Evolutionary conservation across 2,797 vertebrate species (phyloP), one percentile per base, ranked within the genome.

Genomic region (Halcyon chelicuti): DNA sequence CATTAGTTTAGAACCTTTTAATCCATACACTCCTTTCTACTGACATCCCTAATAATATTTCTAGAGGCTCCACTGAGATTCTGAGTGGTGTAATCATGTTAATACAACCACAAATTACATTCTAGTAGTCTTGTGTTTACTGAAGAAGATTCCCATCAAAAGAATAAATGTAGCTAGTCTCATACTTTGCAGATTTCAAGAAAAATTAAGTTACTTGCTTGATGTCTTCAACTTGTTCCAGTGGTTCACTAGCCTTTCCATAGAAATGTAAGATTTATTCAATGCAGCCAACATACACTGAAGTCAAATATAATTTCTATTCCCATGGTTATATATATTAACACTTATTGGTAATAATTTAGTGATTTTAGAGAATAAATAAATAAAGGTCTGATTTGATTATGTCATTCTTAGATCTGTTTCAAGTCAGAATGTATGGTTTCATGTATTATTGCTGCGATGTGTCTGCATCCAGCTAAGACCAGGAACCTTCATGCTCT

Each of bases 1-100:
- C 85, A 94, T 96, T 97, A 94, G 76, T 93, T 97, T 90, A 92
- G 84, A 91, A 92, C 62, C 85, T 95, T 95, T 96, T 92, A 97
- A 96, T 95, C 78, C 77, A 57, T 26, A 71, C 21, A 72, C 25
- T 95, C 42, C 23, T 57, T 92, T 95, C 54, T 93, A 92, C 80
- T 74, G 77, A 82, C 92, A 96, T 75, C 33, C 29, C 22, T 86
- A 93, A 91, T 89, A 95, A 85, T 84, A 96, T 93, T 94, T 83
- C 81, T 57, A 44, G 90, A 87, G 70, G 33, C 15, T 88, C 93
- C 60, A 39, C 60, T 37, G 94, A 93, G 90, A 95, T 93, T 91
- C 35, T 94, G 60, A 88, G 70, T 68, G 16, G 58, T 91, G 31
- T 96, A 97, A 96, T 95, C 82, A 81, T 61, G 82, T 91, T 97